These are phyloP conservation scores for Eulithis prunata DNA, from an alignment of 2,888 invertebrate genomes.

Conservation along the genomic window DNA sequence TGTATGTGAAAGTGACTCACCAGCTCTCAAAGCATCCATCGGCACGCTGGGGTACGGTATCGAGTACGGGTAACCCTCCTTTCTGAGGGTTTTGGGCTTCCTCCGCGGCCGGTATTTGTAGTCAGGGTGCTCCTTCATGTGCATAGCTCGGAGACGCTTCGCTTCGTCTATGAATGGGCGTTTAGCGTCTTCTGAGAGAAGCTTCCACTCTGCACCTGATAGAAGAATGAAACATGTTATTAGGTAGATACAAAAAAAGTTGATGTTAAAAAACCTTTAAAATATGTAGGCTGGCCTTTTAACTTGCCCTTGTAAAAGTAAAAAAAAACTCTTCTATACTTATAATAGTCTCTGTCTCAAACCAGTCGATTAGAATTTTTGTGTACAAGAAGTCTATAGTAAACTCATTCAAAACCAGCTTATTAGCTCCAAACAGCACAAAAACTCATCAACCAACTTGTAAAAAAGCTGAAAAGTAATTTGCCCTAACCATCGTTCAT, in stretches of 20 bases:
- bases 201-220: conserved; percentile 97
- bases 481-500: conserved; percentile 82
- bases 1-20: conserved; percentile 76
- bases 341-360: too few species aligned
- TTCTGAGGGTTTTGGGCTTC: conserved; percentile 94
- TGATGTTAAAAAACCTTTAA: too few species aligned
- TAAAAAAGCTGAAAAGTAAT: conserved; percentile 79
- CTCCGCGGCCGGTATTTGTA: conserved; percentile 96
- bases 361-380: too few species aligned
- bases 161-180: conserved; percentile 99
- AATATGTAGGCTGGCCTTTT: too few species aligned
- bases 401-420: conserved; percentile 13
- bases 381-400: not conserved
- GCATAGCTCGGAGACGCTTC: conserved; percentile 95
- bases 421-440: conserved; percentile 35
- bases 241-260: too few species aligned
- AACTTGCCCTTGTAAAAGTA: too few species aligned
- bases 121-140: conserved; percentile 98
- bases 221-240: not conserved
- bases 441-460: conserved; percentile 43
- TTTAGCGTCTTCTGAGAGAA: conserved; percentile 96
- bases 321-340: too few species aligned
- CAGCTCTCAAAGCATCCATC: conserved; percentile 94
- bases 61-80: conserved; percentile 96
- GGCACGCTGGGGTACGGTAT: conserved; percentile 96